Percentiles rank a stretch among this genome's conserved stretches.
These are phyloP conservation scores for Drosophila seguyi DNA, from an alignment of 1,140 invertebrate species.

Conservation along the genomic window DNA sequence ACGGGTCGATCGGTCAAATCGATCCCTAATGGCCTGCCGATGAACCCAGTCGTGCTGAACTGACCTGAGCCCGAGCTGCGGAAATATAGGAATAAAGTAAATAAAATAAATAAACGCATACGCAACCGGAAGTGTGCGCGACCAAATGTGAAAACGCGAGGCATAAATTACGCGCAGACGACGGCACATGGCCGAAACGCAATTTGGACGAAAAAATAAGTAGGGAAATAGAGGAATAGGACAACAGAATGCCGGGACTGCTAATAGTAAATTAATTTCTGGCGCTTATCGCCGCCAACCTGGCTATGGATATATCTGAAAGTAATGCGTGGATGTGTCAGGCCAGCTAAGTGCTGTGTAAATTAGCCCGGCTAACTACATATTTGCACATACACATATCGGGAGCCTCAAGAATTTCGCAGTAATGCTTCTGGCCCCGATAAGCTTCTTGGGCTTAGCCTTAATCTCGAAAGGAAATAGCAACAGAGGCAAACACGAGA, in stretches of 20 bases:
- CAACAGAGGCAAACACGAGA: slow-evolving; percentile 52
- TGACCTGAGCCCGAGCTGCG: slow-evolving; percentile 10
- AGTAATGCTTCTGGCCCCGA: slow-evolving; percentile 52
- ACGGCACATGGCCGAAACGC: slow-evolving; percentile 34
- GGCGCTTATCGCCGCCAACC: slow-evolving; percentile 64
- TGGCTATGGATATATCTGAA: slow-evolving; percentile 27
- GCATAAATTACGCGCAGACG: slow-evolving; percentile 69
- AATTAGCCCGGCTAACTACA: slow-evolving; percentile 70
- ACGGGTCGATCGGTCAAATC: slow-evolving; percentile 9
- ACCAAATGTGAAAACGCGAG: slow-evolving; percentile 79
- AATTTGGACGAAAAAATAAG: slow-evolving; percentile 65
- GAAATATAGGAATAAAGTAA: slow-evolving; percentile 5
- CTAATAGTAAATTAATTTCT: slow-evolving; percentile 81
- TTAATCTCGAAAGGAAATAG: slow-evolving; percentile 51
- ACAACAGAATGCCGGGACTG: slow-evolving; percentile 37
- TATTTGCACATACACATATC: slow-evolving; percentile 63
- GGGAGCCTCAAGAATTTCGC: slow-evolving; percentile 64
- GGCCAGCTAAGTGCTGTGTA: slow-evolving; percentile 78
- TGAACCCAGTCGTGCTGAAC: slow-evolving; percentile 14
- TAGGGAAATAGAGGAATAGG: slow-evolving; percentile 1
- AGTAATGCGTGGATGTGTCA: slow-evolving; percentile 72
- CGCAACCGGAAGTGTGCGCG: slow-evolving; percentile 73
- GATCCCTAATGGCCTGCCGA: slow-evolving; percentile 42
- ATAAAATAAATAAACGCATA: slow-evolving; percentile 13
- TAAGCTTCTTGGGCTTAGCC: slow-evolving; percentile 32